Conservation (phyloP, 2,113 vertebrate species). For the Corvus hawaiiensis region DNA sequence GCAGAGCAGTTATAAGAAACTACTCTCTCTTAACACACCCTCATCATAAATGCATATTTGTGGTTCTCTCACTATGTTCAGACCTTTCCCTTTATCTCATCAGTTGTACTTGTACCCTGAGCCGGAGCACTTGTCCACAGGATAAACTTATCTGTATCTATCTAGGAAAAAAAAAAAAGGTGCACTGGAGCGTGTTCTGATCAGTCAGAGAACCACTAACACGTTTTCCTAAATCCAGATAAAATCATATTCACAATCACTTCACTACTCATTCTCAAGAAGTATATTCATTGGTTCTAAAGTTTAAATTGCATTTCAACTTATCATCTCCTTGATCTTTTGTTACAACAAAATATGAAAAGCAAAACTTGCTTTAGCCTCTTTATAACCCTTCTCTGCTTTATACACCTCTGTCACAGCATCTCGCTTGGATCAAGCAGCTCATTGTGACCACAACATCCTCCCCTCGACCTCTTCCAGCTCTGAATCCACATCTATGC, state of each 20-base stretch:
- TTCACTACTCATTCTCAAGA: background rate
- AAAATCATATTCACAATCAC: background rate
- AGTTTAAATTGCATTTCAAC: background rate
- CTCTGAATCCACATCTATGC: background rate
- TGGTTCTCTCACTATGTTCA: slow-evolving; percentile 1
- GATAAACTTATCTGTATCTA: background rate
- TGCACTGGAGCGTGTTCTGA: background rate
- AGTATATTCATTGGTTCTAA: background rate
- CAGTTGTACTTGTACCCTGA: background rate
- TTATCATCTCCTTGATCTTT: background rate
- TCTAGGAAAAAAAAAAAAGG: background rate
- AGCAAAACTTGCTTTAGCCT: background rate
- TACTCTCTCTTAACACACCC: background rate
- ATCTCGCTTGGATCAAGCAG: background rate
- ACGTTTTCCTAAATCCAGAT: background rate
- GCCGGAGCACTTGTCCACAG: background rate
- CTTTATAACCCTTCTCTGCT: background rate
- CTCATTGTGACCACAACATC: background rate
- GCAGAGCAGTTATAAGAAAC: background rate
- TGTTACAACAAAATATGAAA: background rate
- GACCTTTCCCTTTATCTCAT: slow-evolving; percentile 42
- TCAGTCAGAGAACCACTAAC: background rate
- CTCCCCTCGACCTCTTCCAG: background rate
- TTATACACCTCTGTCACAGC: background rate
- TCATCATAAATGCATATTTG: slow-evolving; percentile 40